These are phyloP conservation scores for Temnothorax unifasciatus DNA, from an alignment of 2,888 invertebrate genomes.

Conservation along the genomic window DNA sequence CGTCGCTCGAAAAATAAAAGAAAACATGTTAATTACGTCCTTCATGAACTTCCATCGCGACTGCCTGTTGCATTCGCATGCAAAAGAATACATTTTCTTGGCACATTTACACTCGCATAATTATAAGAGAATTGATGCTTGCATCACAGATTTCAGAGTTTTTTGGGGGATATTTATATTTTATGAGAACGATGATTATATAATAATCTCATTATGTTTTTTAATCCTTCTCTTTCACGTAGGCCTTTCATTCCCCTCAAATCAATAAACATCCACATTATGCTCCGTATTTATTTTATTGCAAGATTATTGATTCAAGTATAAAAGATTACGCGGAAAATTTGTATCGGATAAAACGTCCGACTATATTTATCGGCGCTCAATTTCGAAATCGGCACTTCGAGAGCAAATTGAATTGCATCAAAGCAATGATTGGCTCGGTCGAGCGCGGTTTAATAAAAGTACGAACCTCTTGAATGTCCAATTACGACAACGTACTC, in stretches of 20 bases:
- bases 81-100: background rate
- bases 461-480: constrained; percentile 43
- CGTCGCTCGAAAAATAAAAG: background rate
- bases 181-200: background rate
- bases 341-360: background rate
- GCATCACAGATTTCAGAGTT: background rate
- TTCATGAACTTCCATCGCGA: background rate
- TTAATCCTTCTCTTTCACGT: background rate
- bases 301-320: background rate
- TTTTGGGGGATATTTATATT: background rate
- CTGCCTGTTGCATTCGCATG: background rate
- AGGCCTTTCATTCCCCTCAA: background rate
- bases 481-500: constrained; percentile 64
- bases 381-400: constrained; percentile 1
- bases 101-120: background rate
- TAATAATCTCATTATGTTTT: background rate
- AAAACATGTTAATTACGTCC: background rate
- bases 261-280: background rate
- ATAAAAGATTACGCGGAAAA: background rate
- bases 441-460: constrained; percentile 61
- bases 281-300: background rate
- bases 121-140: background rate
- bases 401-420: constrained; percentile 61
- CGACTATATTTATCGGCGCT: constrained; percentile 4
- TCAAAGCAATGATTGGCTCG: constrained; percentile 36